Percentiles rank a stretch among this genome's conserved stretches.
Conservation (phyloP, 1,140 invertebrate genomes). For the Chironomus striatipennis region DNA sequence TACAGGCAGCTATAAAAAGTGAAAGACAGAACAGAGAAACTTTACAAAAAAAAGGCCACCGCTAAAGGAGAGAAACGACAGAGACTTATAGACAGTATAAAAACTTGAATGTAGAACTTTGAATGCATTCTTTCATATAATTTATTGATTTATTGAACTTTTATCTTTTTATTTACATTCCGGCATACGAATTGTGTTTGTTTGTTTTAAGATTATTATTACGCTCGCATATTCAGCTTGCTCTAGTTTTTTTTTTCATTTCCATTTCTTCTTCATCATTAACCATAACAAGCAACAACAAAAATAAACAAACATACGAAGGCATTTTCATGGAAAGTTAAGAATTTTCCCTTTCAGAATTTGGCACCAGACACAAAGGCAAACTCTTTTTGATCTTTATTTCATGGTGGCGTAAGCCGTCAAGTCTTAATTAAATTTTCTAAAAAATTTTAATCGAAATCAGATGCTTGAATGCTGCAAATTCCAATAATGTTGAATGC, state of each 20-base stretch:
- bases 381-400: neutral
- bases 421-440: too few species aligned
- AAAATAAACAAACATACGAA: neutral
- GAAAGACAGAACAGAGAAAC: neutral
- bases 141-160: slow-evolving; percentile 6
- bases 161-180: neutral
- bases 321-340: neutral
- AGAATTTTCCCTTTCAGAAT: neutral
- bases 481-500: neutral
- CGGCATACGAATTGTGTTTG: neutral
- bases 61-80: neutral
- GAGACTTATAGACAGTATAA: neutral
- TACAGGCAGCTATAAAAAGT: neutral
- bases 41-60: too few species aligned
- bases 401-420: neutral
- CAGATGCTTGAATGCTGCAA: neutral
- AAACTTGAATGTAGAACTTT: neutral
- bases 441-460: neutral
- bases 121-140: neutral
- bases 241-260: neutral
- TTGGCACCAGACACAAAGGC: neutral
- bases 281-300: neutral
- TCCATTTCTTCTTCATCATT: neutral
- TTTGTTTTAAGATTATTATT: neutral
- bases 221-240: neutral